phyloP scores from a whole-genome alignment of 1,140 invertebrate genomes.

The Penaeus vannamei region DNA sequence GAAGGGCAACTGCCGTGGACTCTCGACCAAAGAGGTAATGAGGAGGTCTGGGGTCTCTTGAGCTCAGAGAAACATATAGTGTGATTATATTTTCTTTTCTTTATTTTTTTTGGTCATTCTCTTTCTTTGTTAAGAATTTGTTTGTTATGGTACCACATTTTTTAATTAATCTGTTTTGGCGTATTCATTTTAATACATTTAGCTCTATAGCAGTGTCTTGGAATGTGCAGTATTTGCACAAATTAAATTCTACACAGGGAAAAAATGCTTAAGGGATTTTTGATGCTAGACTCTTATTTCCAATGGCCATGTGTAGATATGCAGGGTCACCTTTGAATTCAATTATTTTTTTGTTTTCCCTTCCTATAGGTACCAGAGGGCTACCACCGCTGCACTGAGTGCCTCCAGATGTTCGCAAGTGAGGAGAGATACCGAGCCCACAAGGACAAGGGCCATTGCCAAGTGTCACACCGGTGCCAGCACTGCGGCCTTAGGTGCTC shows the following conservation, averaged over 20 bases:
- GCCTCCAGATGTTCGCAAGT: constrained; percentile 68
- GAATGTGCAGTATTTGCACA: too few relatives aligned
- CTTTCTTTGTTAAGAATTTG: too few relatives aligned
- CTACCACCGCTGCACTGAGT: constrained; percentile 64
- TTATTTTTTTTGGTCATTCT: too few relatives aligned
- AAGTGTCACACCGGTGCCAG: constrained; percentile 59
- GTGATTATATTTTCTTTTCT: neutral
- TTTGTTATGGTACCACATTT: too few relatives aligned
- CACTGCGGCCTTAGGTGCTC: constrained; percentile 66
- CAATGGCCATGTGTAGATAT: neutral
- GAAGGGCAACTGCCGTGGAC: constrained; percentile 67
- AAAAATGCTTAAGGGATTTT: too few relatives aligned
- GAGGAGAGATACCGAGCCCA: constrained; percentile 62
- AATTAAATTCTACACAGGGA: too few relatives aligned
- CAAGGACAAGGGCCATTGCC: constrained; percentile 63
- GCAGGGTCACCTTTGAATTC: neutral
- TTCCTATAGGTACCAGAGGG: constrained; percentile 65
- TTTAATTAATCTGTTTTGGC: too few relatives aligned
- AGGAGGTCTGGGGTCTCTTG: neutral
- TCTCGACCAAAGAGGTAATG: constrained; percentile 65
- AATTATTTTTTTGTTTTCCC: neutral
- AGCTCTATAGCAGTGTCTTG: too few relatives aligned
- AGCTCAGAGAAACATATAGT: neutral
- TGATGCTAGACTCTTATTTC: neutral
- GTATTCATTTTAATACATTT: too few relatives aligned